These are phyloP conservation scores for Julus scandinavius DNA, from an alignment of 2,888 invertebrate species.

Conservation along the genomic window DNA sequence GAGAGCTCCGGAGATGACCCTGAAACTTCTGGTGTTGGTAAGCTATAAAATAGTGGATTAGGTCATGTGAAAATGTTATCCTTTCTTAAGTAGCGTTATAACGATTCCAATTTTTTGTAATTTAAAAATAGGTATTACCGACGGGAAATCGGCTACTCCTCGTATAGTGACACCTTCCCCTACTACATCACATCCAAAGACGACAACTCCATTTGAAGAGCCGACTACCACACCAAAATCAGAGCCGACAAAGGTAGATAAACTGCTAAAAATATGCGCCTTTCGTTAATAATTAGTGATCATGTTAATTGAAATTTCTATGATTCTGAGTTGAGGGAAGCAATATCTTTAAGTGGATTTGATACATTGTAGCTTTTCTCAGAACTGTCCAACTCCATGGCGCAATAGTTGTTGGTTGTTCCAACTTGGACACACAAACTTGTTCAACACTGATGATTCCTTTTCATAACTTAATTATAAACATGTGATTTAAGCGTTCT, in stretches of 20 bases:
- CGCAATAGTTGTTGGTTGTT: too few relatives aligned
- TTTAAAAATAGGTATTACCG: not conserved
- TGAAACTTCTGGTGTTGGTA: slow-evolving; percentile 51
- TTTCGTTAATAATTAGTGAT: not conserved
- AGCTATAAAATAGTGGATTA: not conserved
- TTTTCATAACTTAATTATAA: too few relatives aligned
- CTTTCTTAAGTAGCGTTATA: not conserved
- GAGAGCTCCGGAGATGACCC: slow-evolving; percentile 25
- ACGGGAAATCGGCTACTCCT: not conserved
- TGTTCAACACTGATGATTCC: too few relatives aligned
- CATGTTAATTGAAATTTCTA: not conserved
- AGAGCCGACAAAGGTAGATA: not conserved
- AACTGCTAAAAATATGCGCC: not conserved
- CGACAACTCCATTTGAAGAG: not conserved
- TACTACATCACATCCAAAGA: not conserved
- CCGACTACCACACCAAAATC: not conserved
- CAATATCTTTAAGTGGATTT: too few relatives aligned
- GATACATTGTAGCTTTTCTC: too few relatives aligned
- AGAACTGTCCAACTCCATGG: too few relatives aligned
- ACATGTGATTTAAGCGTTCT: too few relatives aligned
- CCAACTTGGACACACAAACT: too few relatives aligned
- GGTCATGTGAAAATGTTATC: too few relatives aligned
- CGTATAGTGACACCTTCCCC: not conserved
- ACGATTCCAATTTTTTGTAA: not conserved
- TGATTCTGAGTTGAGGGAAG: too few relatives aligned